Conservation (phyloP, 2,113 vertebrate genomes). For the Meleagris gallopavo region DNA sequence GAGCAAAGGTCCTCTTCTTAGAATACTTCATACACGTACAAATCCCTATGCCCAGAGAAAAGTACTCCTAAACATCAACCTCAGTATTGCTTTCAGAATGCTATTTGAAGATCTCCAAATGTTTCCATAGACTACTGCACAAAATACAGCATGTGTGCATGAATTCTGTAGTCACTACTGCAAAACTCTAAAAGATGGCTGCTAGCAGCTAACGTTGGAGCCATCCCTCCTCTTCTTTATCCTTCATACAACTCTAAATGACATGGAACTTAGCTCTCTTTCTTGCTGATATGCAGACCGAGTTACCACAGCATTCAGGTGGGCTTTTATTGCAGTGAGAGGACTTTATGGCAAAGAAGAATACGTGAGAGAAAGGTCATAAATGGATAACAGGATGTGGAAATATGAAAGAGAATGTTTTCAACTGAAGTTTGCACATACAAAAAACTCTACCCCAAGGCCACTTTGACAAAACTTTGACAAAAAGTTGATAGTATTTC, state of each 20-base stretch:
- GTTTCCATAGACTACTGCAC: not conserved
- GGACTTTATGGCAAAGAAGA: not conserved
- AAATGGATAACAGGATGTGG: not conserved
- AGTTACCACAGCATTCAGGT: not conserved
- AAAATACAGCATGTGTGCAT: not conserved
- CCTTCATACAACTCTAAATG: not conserved
- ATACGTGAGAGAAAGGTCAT: not conserved
- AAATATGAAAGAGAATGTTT: conserved; percentile 15
- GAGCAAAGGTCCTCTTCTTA: not conserved
- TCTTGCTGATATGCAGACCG: not conserved
- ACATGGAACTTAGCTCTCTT: not conserved
- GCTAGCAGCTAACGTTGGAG: not conserved
- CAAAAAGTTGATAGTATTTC: not conserved
- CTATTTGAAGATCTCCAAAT: not conserved
- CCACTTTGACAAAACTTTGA: not conserved
- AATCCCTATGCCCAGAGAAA: not conserved
- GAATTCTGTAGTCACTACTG: too few relatives aligned
- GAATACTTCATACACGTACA: not conserved
- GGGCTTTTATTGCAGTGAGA: not conserved
- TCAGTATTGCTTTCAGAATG: not conserved
- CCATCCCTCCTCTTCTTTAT: not conserved
- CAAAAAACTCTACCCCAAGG: not conserved
- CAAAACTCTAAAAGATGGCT: not conserved
- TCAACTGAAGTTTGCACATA: not conserved
- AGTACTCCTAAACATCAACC: not conserved